Conservation (phyloP, 2,888 invertebrate genomes). For the Diadegma fenestrale region DNA sequence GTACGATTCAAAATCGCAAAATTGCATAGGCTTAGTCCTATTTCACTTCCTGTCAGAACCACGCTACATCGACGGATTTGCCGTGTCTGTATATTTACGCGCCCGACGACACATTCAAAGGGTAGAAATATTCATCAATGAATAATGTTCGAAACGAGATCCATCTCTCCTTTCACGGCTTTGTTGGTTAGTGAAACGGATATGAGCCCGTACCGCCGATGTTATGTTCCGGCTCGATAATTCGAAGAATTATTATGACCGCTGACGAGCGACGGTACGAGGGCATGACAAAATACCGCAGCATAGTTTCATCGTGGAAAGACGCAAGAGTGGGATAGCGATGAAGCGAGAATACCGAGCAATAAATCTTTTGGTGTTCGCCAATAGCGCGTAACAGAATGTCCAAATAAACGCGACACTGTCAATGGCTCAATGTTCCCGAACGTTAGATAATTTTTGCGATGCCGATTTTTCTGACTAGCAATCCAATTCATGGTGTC, state of each 20-base stretch:
- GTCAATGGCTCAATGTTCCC: no score
- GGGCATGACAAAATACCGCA: slow-evolving; percentile 34
- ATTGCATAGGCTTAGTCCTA: no score
- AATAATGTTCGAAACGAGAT: slow-evolving; percentile 28
- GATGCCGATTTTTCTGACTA: no score
- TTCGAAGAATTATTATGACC: slow-evolving; percentile 65
- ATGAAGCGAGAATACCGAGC: background rate
- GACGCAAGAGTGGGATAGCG: background rate
- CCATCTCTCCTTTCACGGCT: slow-evolving; percentile 45
- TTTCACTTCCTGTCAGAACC: no score
- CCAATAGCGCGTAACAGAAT: slow-evolving; percentile 10
- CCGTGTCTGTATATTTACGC: no score
- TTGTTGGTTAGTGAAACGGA: slow-evolving; percentile 50
- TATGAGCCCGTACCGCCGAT: slow-evolving; percentile 33
- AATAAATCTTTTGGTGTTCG: slow-evolving; percentile 43
- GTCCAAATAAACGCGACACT: slow-evolving; percentile 32
- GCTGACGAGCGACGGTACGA: slow-evolving; percentile 52
- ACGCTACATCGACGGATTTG: no score
- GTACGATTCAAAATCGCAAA: no score
- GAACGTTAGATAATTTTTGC: no score
- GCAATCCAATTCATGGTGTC: no score
- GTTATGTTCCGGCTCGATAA: slow-evolving; percentile 60
- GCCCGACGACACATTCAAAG: no score
- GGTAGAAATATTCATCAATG: background rate
- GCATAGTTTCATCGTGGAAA: background rate